Base-by-base conservation (phyloP, 2,113 vertebrate species). In the Limnothrissa miodon region DNA sequence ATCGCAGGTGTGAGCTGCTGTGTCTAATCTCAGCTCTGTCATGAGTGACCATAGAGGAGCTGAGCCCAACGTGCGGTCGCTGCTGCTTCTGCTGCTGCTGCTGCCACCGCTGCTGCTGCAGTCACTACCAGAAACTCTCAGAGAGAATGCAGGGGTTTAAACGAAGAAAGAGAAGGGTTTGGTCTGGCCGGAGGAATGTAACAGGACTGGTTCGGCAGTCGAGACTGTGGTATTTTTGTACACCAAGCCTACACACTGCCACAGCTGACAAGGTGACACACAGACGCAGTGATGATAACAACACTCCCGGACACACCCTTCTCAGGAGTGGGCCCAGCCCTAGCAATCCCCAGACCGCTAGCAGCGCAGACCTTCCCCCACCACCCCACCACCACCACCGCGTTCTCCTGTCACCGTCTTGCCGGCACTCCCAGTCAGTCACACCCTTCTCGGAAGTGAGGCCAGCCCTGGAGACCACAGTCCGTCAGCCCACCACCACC, bases 181-280 rank as follows among this genome's bases (percentile, higher is more conserved):
- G 66, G 66, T 36, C 29, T 13, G 66, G 36, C 29, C 11, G 11
- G 29, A 74, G 66, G 66, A 74, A 74, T 74, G 66, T 13, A 1
- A 5, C 33, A 4, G 8, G 33, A 29, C 66, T 33, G 66, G 66
- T 13, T 74, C 25, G 29, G 33, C 66, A 74, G 66, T 36, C 29
- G 33, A 3, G 10, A 11, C 29, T 0, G n/a, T 33, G 4, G 29
- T 6, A 4, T 10, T 2, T 2, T 33, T 13, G 59, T 25, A 10
- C 59, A 7, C 5, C 66, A 74, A 17, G 66, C 29, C 25, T 74
- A 33, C 25, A 42, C 42, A 42, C 6, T 4, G 10, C 66, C 25
- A 33, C 33, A 74, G 66, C 66, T 74, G 66, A 74, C 66, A 17
- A 5, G 66, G 66, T 74, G 66, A 74, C 59, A 62, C 29, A 36